Conservation (phyloP, 2,797 vertebrate species). For the Enteromius mattozi region DNA sequence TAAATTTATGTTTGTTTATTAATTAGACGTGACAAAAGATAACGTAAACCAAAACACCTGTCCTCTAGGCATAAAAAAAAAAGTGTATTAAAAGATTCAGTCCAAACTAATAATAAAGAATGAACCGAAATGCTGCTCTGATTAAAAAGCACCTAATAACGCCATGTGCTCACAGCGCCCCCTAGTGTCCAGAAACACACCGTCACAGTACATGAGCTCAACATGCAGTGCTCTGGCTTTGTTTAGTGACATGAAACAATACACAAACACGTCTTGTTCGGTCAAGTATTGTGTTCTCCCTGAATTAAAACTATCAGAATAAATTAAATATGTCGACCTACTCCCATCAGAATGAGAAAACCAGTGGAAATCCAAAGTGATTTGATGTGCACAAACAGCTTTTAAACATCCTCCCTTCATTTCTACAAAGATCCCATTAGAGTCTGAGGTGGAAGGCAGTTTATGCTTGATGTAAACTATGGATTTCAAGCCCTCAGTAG, state of each 20-base stretch:
- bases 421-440: not conserved
- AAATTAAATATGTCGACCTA: not conserved
- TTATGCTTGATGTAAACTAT: slow-evolving; percentile 31
- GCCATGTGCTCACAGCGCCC: not conserved
- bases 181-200: not conserved
- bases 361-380: not conserved
- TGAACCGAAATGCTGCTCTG: not conserved
- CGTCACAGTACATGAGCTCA: not conserved
- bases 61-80: slow-evolving; percentile 8
- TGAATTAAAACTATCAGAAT: slow-evolving; percentile 10
- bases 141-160: slow-evolving; percentile 2
- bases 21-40: not conserved
- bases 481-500: not conserved
- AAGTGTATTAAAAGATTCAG: slow-evolving; percentile 8
- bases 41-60: not conserved
- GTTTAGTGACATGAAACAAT: not conserved
- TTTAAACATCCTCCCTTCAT: not conserved
- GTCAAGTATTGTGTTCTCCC: slow-evolving; percentile 2
- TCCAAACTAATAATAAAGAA: slow-evolving; percentile 9
- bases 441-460: slow-evolving; percentile 20
- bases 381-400: not conserved
- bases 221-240: not conserved
- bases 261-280: not conserved
- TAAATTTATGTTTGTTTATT: not conserved
- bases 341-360: not conserved